Conservation (phyloP, 2,113 vertebrate genomes). For the Todiramphus chloris region DNA sequence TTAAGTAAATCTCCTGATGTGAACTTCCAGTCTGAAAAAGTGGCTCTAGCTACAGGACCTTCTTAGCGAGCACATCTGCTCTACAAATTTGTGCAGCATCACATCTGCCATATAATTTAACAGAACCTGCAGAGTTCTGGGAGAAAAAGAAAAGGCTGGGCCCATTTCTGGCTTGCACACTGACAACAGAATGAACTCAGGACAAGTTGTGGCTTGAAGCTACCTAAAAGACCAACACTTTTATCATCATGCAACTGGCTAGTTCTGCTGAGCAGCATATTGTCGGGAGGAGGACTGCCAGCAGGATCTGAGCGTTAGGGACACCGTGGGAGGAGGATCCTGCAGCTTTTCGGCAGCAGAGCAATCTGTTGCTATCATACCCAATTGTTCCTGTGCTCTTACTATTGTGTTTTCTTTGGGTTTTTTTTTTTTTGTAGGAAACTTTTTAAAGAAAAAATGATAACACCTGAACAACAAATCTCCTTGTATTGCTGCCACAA, state of each 20-base stretch:
- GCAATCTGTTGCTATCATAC: background rate
- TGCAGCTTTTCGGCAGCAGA: background rate
- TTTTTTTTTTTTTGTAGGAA: background rate
- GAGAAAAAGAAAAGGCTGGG: background rate
- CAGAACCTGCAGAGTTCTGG: background rate
- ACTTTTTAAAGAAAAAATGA: background rate
- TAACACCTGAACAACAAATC: background rate
- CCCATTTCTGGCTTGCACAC: background rate
- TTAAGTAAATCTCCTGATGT: background rate
- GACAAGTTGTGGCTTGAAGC: background rate
- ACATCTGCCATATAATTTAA: background rate
- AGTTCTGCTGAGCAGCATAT: background rate
- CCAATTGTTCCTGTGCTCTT: background rate
- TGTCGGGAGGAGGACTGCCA: background rate
- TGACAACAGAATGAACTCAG: background rate
- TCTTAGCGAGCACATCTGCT: constrained; percentile 13
- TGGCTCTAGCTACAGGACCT: background rate
- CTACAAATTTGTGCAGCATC: background rate
- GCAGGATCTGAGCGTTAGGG: background rate
- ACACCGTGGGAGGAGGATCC: background rate
- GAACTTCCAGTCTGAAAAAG: background rate
- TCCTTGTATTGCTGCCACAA: background rate
- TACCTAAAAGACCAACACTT: background rate
- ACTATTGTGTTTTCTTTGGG: too few species aligned
- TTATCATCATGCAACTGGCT: background rate